Conservation (phyloP, 2,797 vertebrate genomes). For the Chloroceryle inda region DNA sequence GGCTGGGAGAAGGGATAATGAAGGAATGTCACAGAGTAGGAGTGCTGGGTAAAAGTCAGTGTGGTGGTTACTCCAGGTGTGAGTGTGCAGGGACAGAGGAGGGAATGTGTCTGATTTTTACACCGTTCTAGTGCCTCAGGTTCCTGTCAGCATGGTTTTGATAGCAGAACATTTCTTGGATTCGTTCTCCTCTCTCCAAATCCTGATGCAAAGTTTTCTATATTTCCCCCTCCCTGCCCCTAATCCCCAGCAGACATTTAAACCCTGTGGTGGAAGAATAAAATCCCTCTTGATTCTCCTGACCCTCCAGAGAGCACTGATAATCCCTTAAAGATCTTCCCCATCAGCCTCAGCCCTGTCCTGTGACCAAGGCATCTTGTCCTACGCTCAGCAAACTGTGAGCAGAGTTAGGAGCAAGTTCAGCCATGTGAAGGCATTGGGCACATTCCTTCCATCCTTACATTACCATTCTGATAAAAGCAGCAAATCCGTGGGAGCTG, state of each 20-base stretch:
- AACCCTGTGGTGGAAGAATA: neutral
- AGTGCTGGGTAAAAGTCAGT: neutral
- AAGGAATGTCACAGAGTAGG: conserved; percentile 13
- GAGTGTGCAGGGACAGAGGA: neutral
- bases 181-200: neutral
- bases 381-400: neutral
- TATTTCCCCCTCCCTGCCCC: too few relatives aligned
- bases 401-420: neutral
- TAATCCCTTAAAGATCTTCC: neutral
- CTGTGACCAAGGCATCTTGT: neutral
- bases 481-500: neutral
- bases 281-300: neutral
- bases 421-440: neutral
- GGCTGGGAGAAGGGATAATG: conserved; percentile 11
- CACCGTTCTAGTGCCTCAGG: neutral
- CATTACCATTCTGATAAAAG: neutral
- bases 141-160: neutral
- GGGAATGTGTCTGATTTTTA: neutral
- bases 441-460: neutral
- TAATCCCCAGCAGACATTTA: neutral
- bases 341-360: neutral
- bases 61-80: neutral
- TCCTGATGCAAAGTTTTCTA: neutral
- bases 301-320: neutral
- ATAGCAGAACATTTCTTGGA: neutral